Conservation (phyloP, 2,888 invertebrate genomes). For the Tribolium freemani region DNA sequence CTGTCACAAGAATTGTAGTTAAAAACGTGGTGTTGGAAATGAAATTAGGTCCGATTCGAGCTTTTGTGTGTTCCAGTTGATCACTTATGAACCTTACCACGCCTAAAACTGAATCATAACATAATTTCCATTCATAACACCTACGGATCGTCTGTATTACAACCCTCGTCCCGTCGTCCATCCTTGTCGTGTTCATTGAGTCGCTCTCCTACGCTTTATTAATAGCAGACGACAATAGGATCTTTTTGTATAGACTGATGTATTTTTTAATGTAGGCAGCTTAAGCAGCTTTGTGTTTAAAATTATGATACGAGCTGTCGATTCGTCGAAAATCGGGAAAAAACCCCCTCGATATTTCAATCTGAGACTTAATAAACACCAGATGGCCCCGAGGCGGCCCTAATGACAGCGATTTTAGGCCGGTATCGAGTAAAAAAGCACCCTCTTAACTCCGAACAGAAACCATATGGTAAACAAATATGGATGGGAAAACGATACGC, state of each 20-base stretch:
- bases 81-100: slow-evolving; percentile 35
- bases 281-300: slow-evolving; percentile 50
- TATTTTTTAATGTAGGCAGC: slow-evolving; percentile 57
- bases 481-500: slow-evolving; percentile 42
- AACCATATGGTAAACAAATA: slow-evolving; percentile 52
- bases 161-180: slow-evolving; percentile 45
- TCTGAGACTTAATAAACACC: slow-evolving; percentile 57
- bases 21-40: not conserved
- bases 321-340: slow-evolving; percentile 27
- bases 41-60: not conserved
- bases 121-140: slow-evolving; percentile 58
- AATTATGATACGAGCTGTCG: slow-evolving; percentile 51
- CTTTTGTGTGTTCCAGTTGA: slow-evolving; percentile 4
- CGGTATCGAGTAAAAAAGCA: slow-evolving; percentile 42
- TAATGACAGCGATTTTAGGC: slow-evolving; percentile 41
- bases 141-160: slow-evolving; percentile 52
- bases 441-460: slow-evolving; percentile 47
- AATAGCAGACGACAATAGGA: slow-evolving; percentile 62
- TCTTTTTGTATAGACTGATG: slow-evolving; percentile 58
- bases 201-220: slow-evolving; percentile 57
- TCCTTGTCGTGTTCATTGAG: slow-evolving; percentile 28
- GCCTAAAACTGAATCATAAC: slow-evolving; percentile 58
- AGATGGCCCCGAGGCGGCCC: slow-evolving; percentile 53
- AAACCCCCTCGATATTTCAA: slow-evolving; percentile 54
- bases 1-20: slow-evolving; percentile 3